Base-by-base conservation (phyloP, 2,113 vertebrate species). In the Poeciliopsis retropinna region DNA sequence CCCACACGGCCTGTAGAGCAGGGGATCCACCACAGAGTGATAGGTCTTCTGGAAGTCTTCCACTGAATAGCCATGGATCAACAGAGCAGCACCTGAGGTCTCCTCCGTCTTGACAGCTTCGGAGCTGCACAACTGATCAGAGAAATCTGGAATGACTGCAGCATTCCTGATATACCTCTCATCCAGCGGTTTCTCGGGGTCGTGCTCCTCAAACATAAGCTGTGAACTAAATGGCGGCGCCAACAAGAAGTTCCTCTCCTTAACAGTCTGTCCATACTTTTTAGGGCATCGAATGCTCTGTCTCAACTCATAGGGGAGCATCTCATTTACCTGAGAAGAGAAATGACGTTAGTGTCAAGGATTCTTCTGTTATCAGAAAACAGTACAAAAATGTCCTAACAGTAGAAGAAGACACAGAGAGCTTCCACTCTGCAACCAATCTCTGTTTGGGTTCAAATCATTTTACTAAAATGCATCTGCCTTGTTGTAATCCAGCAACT, bases 11-110 rank as follows among this genome's bases (percentile, higher is more conserved):
- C 67, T 90, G 41, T 85, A 62, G 61, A 93, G 88, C 81, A 94
- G 86, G 0, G 92, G 90, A 69, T 94, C 93, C 5, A 94, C 93
- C 83, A 94, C 90, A 0, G 89, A 75, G 0, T 92, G 91, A 83
- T 94, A 93, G 1, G 79, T 86, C 69, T 87, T 79, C 84, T 64
- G 82, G 85, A 93, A 94, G 47, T 91, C 85, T 39, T 81, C 65
- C 1, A 85, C 73, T 0, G 90, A 88, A 70, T 92, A 94, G 25
- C 95, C 88, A n/a, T 93, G 92, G 80, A 92, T 92, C 83, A 67
- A 72, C 57, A 89, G 44, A 63, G 68, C 10, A 0, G 11, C 15
- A 22, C 27, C 31, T 34, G 37, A 44, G 19, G 51, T 63, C 37
- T 79, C 76, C 39, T 81, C 57, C 1, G 19, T 19, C 25, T 34